phyloP scores from a whole-genome alignment of 2,797 vertebrate species.

The Muscicapa comitata region DNA sequence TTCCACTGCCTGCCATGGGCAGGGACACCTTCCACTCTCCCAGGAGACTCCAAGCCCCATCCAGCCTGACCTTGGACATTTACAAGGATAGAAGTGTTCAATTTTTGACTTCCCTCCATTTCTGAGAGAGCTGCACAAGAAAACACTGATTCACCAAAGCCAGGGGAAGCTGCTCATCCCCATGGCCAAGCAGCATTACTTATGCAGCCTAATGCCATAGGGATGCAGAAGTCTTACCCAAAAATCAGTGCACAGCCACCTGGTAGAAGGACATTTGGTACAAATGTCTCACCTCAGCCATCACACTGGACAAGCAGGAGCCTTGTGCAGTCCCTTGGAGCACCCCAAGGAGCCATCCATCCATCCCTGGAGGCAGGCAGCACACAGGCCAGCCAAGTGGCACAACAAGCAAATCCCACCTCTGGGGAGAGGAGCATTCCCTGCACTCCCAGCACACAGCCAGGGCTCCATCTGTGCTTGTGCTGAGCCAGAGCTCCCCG shows the following conservation, averaged over 20 bases:
- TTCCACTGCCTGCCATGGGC: not conserved
- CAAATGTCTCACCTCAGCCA: not conserved
- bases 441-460: not conserved
- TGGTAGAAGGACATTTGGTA: not conserved
- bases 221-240: not conserved
- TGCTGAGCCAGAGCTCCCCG: slow-evolving; percentile 42
- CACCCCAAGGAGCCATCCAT: not conserved
- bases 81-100: not conserved
- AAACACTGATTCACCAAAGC: not conserved
- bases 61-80: not conserved
- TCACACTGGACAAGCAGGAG: not conserved
- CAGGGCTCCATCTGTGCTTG: not conserved
- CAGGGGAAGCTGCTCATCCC: not conserved
- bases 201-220: accelerated
- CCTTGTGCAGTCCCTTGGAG: not conserved
- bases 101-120: not conserved
- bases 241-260: not conserved
- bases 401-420: not conserved
- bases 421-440: not conserved
- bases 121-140: not conserved
- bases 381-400: not conserved
- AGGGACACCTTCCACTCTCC: not conserved
- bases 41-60: not conserved
- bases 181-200: not conserved
- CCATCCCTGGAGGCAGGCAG: not conserved